Percentiles rank a stretch among this genome's conserved stretches.
Conservation (phyloP, 2,888 invertebrate species). For the Bhutanitis thaidina region DNA sequence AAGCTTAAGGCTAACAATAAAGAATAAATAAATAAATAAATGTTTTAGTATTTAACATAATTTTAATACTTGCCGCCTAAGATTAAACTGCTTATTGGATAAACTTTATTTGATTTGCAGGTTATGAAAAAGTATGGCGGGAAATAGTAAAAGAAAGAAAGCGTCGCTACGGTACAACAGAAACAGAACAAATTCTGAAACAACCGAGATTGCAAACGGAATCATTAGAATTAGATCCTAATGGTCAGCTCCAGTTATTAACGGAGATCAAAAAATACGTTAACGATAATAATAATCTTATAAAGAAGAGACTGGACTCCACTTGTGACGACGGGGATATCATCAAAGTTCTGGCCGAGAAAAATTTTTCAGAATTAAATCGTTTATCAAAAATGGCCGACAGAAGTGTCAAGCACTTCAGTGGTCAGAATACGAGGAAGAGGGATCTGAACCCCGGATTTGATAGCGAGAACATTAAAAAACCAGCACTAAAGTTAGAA, state of each 20-base stretch:
- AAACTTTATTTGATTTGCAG: constrained; percentile 51
- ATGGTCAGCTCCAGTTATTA: constrained; percentile 58
- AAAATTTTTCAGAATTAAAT: constrained; percentile 68
- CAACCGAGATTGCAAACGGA: constrained; percentile 29
- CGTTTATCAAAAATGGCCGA: constrained; percentile 72
- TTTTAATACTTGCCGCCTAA: no score
- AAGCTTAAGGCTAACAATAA: no score
- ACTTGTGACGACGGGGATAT: constrained; percentile 44
- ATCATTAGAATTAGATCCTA: constrained; percentile 43
- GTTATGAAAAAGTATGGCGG: constrained; percentile 82
- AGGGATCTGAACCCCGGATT: constrained; percentile 64
- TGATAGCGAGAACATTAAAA: constrained; percentile 64
- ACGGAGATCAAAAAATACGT: constrained; percentile 68
- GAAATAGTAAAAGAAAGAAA: constrained; percentile 82
- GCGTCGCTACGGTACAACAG: constrained; percentile 68
- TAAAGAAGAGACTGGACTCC: constrained; percentile 59
- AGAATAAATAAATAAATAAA: no score
- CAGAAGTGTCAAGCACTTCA: constrained; percentile 62
- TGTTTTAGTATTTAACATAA: no score
- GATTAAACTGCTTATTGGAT: no score
- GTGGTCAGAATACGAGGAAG: constrained; percentile 54
- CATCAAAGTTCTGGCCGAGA: constrained; percentile 63
- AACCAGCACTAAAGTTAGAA: constrained; percentile 29
- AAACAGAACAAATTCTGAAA: constrained; percentile 25
- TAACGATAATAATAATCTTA: constrained; percentile 67